A percentile compares a stretch with the other conserved stretches of the same genome.
Conservation (phyloP, 2,113 vertebrate species). For the Chroicocephalus ridibundus region DNA sequence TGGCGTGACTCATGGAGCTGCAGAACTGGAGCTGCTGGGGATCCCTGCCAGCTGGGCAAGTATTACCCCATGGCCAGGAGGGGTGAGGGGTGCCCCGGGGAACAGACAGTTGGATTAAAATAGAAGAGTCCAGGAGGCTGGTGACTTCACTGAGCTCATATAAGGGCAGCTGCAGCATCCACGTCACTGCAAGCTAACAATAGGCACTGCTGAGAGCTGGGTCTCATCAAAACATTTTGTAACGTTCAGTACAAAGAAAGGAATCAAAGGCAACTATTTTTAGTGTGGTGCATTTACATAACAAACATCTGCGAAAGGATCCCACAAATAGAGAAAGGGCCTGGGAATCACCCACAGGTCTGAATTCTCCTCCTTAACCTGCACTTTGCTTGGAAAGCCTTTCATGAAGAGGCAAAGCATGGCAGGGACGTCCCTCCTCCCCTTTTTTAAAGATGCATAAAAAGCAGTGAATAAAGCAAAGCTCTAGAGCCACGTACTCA, state of each 20-base stretch:
- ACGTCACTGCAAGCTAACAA: constrained; percentile 58
- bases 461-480: constrained; percentile 8
- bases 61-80: not conserved
- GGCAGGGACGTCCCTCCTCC: not conserved
- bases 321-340: constrained; percentile 56
- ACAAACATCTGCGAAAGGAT: constrained; percentile 52
- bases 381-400: not conserved
- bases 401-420: not conserved
- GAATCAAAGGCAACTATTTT: constrained; percentile 72
- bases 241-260: constrained; percentile 55
- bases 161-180: constrained; percentile 63
- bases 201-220: constrained; percentile 50
- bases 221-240: constrained; percentile 65
- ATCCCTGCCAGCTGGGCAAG: constrained; percentile 35
- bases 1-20: not conserved
- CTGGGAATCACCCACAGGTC: constrained; percentile 59
- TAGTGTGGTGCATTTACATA: constrained; percentile 68
- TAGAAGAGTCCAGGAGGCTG: constrained; percentile 48
- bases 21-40: not conserved
- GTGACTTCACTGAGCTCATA: constrained; percentile 58
- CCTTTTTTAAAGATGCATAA: not conserved
- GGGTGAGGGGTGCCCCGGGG: constrained; percentile 4
- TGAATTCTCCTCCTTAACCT: constrained; percentile 16
- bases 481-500: not conserved
- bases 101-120: constrained; percentile 36